Percentiles rank a stretch among this genome's conserved stretches.
Conservation (phyloP, 1,140 invertebrate species). For the Ridgeia piscesae region DNA sequence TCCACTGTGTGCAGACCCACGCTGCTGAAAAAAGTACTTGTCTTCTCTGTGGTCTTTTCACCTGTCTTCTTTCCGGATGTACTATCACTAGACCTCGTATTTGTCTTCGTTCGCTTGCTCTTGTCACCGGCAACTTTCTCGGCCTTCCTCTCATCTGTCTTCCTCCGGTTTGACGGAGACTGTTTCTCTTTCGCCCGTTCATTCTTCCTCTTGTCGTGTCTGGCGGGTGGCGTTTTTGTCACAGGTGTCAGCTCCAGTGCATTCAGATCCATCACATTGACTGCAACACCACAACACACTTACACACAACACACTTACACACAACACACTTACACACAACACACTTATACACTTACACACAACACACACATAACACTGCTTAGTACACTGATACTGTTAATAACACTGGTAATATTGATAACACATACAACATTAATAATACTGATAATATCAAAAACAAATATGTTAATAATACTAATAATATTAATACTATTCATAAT, state of each 20-base stretch:
- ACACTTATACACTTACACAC: not conserved
- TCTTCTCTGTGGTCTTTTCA: not conserved
- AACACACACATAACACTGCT: not conserved
- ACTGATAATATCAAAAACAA: too few species aligned
- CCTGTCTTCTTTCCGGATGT: not conserved
- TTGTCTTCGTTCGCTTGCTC: slow-evolving; percentile 13
- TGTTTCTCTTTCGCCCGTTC: not conserved
- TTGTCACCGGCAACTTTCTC: slow-evolving; percentile 19
- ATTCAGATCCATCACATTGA: slow-evolving; percentile 40
- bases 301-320: not conserved
- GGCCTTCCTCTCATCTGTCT: not conserved
- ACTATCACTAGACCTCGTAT: not conserved
- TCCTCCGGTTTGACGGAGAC: not conserved
- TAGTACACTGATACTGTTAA: not conserved
- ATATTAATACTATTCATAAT: too few species aligned
- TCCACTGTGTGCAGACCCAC: slow-evolving; percentile 39
- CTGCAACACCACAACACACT: slow-evolving; percentile 22
- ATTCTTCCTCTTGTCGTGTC: slow-evolving; percentile 25
- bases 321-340: not conserved
- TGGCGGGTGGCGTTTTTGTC: slow-evolving; percentile 15
- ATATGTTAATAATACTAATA: not conserved
- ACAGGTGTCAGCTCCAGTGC: slow-evolving; percentile 32
- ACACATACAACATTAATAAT: not conserved
- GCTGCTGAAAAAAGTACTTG: slow-evolving; percentile 34
- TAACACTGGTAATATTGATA: not conserved